Base-by-base conservation (phyloP, 2,888 invertebrate genomes). In the Muschampia plurimacula region DNA sequence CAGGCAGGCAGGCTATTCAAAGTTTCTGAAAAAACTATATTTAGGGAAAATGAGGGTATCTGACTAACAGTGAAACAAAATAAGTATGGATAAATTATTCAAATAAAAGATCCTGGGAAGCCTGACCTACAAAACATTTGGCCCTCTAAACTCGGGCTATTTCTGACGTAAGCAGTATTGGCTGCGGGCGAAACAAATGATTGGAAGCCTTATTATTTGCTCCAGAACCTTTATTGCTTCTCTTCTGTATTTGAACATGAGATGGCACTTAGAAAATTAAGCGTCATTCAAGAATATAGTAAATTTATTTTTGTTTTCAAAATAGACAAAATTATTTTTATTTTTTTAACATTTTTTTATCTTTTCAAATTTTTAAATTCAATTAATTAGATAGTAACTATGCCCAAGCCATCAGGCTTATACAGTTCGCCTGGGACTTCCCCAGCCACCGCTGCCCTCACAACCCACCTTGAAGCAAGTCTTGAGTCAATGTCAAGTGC, bases 101-200 rank as follows among this genome's bases (percentile, higher is more conserved):
- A 49, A 49, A 49, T 49, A 49, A 49, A 13, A 4, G 49, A 5
- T 1, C 49, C 12, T 7, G n/a, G 6, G 2, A 13, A 12, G n/a
- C 49, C 49, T 49, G 69, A 69, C 69, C 69, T 69, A 69, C 62
- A 69, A 62, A 49, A 69, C 49, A 69, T 52, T 62, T 1, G 44
- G 69, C 65, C 71, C 71, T 71, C 66, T 59, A 57, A 69, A 70
- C 65, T 36, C 49, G 60, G 39, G 36, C 66, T 60, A 66, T 65
- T 65, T 71, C 71, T 71, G 71, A 71, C 66, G 71, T 71, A 59
- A 71, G 39, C 52, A 60, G 60, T 66, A 70, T 70, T 60, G 66
- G 71, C 52, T 49, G 22, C 44, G 55, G 55, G 55, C 39, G 13
- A 28, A 71, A 71, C 65, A 71, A 71, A 65, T 71, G 70, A 71